Evolutionary conservation across 2,797 vertebrate genomes (phyloP), one percentile per base, ranked within the genome.

Genomic region (Danio aesculapii): DNA sequence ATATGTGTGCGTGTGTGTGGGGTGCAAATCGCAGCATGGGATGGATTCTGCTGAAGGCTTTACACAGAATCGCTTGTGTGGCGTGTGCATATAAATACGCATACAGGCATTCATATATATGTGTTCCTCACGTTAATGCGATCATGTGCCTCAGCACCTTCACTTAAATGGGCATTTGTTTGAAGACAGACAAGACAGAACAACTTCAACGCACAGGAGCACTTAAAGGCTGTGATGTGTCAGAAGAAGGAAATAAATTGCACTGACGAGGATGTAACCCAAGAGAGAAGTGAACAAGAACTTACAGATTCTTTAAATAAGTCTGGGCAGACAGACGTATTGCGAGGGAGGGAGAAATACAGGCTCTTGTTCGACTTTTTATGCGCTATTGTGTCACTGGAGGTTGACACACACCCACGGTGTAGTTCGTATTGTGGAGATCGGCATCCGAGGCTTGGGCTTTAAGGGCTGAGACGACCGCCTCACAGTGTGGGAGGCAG

Each of bases 361-460:
- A 21, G 74, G 17, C 30, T 16, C 50, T 44, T 79, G 8, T 53
- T 75, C 0, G n/a, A 71, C n/a, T 75, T 58, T 66, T 77, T 43
- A 10, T 66, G 67, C 11, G 30, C 63, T 70, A 50, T 68, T 78
- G 66, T 76, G 85, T 67, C 68, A 55, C 61, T 79, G 50, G 10
- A 80, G 69, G 66, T 66, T 77, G 71, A 81, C 79, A 77, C 19
- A 81, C 74, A 78, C 81, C 83, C 84, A 68, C 79, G 13, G 57
- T 62, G 68, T 7, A 62, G 62, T 81, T 81, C 19, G 2, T 58
- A 80, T 69, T 41, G 21, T 63, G 39, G 59, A 63, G 58, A 63
- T 79, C 9, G 50, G 62, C 50, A 72, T 67, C 43, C 61, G 41
- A 52, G 61, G 43, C 71, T 74, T 41, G 0, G 43, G 21, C 14